Evolutionary conservation across 1,140 invertebrate genomes (phyloP).

Genomic region (Lanistes nyassanus): DNA sequence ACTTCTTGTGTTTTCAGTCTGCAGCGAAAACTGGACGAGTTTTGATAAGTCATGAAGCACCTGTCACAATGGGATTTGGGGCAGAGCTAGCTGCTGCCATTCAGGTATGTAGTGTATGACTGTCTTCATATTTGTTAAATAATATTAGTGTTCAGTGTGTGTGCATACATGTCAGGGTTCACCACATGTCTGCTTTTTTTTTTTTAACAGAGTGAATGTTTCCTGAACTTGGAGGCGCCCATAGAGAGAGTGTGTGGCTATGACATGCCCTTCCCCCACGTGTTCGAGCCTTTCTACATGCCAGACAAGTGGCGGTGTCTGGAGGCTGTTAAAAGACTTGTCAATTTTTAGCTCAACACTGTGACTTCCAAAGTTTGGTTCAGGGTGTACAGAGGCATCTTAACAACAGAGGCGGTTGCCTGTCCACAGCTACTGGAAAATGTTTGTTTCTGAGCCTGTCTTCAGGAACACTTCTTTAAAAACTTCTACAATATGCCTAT

Average conservation of each 20-base stretch:
- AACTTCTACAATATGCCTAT: too few relatives aligned
- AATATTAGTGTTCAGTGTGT: not conserved
- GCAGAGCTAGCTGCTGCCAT: constrained; percentile 95
- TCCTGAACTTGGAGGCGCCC: constrained; percentile 94
- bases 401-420: not conserved
- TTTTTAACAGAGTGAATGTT: constrained; percentile 85
- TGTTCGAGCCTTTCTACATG: constrained; percentile 95
- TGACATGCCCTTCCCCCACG: constrained; percentile 97
- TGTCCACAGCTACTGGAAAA: too few relatives aligned
- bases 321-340: constrained; percentile 80
- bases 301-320: constrained; percentile 94
- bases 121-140: not conserved
- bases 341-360: constrained; percentile 77
- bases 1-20: constrained; percentile 77
- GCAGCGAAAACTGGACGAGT: constrained; percentile 93
- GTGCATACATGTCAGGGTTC: constrained; percentile 5
- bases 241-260: constrained; percentile 92
- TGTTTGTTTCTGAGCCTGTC: too few relatives aligned
- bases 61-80: constrained; percentile 93
- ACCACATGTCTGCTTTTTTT: not conserved
- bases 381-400: not conserved
- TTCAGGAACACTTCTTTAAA: too few relatives aligned
- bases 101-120: constrained; percentile 74
- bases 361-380: not conserved
- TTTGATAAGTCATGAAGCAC: constrained; percentile 95